Evolutionary conservation across 2,888 invertebrate genomes (phyloP), one percentile per base, ranked within the genome.

Genomic region (Protula sp.): DNA sequence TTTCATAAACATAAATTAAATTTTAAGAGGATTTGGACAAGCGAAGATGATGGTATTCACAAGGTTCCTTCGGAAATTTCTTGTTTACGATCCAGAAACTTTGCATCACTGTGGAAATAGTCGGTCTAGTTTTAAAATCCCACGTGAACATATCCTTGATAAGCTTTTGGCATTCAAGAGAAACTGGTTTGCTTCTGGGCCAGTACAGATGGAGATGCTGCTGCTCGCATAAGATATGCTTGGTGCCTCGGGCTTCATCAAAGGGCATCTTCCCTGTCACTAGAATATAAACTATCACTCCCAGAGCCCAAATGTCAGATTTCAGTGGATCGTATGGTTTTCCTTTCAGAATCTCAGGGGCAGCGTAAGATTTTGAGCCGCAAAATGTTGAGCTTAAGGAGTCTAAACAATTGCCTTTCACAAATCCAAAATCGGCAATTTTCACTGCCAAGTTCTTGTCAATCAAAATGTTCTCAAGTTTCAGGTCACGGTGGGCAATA

Each of bases 381-480:
- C 84, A 84, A 67, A 82, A 84, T 1, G 84, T 84, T 51, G 74
- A 74, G 62, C 83, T 77, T 45, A 83, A 70, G 19, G 72, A 68
- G 56, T 72, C 72, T 27, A 70, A 65, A 62, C 66, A 54, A 30
- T 26, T 27, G 30, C 69, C 72, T 66, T 77, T 80, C 30, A 80
- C 78, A 66, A 83, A 83, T 30, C 83, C 83, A 62, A 83, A 83
- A 69, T 83, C 83, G 60, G 78, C 78, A 2, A 83, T 71, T 63
- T 83, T 83, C 31, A 83, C 80, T 61, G 74, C 74, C 62, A 71
- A 76, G 59, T 71, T 69, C 26, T 69, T 72, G 67, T 83, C 83
- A 31, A 83, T 70, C n/a, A 84, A 74, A 38, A 84, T 76, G 68
- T 84, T 81, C 70, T 84, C 84, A 54, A 84, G 72, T 67, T 84